Conservation (phyloP, 2,888 invertebrate genomes). For the Pollenia labialis region DNA sequence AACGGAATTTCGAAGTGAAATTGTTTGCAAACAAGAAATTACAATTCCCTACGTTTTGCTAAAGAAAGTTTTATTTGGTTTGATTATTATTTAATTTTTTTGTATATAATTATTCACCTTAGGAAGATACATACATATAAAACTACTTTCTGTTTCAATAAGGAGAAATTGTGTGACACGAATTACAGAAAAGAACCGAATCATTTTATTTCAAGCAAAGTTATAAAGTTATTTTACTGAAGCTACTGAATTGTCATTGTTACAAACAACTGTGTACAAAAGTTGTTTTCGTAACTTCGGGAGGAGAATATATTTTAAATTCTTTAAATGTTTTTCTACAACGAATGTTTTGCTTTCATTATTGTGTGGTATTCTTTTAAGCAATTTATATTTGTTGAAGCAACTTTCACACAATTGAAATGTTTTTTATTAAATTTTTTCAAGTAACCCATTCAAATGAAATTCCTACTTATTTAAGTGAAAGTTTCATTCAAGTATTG, state of each 20-base stretch:
- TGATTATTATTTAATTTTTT: not conserved
- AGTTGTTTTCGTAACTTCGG: no score
- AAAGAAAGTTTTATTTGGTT: not conserved
- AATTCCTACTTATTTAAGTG: not conserved
- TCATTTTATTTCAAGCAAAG: no score
- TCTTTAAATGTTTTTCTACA: no score
- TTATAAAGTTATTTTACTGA: no score
- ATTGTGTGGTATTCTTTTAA: no score
- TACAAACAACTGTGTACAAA: no score
- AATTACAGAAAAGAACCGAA: not conserved
- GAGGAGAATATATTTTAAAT: no score
- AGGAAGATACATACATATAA: not conserved
- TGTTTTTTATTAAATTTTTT: not conserved
- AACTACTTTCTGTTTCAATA: conserved; percentile 12
- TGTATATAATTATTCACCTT: not conserved
- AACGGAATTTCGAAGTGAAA: not conserved
- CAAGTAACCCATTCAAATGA: not conserved
- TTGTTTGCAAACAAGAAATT: conserved; percentile 9
- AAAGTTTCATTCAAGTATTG: conserved; percentile 33
- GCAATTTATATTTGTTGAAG: no score
- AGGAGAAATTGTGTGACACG: not conserved
- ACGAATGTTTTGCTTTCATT: no score
- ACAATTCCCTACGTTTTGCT: conserved; percentile 8
- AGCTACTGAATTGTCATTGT: no score
- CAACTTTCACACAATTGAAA: not conserved